These are phyloP conservation scores for Hermaeophaga mercurialis DNA, from an alignment of 2,888 invertebrate genomes.

Conservation along the genomic window DNA sequence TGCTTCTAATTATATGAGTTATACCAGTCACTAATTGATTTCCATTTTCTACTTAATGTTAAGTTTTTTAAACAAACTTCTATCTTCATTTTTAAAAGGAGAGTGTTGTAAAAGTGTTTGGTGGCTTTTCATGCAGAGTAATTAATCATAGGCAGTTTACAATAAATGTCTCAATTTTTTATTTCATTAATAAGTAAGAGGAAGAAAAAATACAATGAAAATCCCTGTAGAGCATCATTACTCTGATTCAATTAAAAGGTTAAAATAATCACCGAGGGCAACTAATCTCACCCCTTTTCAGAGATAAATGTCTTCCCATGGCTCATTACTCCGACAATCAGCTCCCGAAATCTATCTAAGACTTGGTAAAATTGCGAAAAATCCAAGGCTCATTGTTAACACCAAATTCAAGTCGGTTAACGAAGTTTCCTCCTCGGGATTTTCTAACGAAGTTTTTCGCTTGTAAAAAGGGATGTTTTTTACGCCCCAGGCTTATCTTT, in stretches of 20 bases:
- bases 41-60: too few relatives aligned
- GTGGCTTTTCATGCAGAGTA: too few relatives aligned
- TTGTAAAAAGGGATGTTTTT: conserved; percentile 56
- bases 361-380: conserved; percentile 45
- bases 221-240: background rate
- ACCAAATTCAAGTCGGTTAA: conserved; percentile 47
- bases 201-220: too few relatives aligned
- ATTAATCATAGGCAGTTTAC: too few relatives aligned
- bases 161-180: too few relatives aligned
- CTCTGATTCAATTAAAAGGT: conserved; percentile 53
- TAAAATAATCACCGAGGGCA: conserved; percentile 55
- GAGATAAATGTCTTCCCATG: conserved; percentile 58
- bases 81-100: too few relatives aligned
- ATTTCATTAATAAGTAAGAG: too few relatives aligned
- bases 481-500: conserved; percentile 58
- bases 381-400: conserved; percentile 52
- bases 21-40: too few relatives aligned
- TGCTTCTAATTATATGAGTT: too few relatives aligned
- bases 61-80: too few relatives aligned
- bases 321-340: conserved; percentile 55
- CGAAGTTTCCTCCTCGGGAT: conserved; percentile 53
- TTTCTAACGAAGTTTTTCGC: conserved; percentile 54
- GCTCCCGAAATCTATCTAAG: conserved; percentile 49
- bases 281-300: conserved; percentile 55
- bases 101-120: too few relatives aligned